Evolutionary conservation across 1,140 invertebrate genomes (phyloP), one percentile per base, ranked within the genome.

Genomic region (Orius laevigatus): DNA sequence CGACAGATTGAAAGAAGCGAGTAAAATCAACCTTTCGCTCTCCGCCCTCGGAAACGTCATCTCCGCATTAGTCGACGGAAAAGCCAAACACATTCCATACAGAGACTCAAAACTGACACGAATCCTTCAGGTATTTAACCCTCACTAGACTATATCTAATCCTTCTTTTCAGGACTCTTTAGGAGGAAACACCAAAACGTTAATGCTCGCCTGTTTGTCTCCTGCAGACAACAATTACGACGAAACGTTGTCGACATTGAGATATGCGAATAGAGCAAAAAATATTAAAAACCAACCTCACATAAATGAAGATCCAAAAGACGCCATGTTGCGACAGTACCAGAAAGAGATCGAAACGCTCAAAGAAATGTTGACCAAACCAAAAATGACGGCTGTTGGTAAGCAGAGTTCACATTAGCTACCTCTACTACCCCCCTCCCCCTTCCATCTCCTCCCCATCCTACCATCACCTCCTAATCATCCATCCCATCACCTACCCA

Each of bases 31-130:
- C 69, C 64, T 95, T n/a, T 92, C 87, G 5, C 65, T 95, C 11
- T 92, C 87, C 9, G 91, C 90, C 1, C 64, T 95, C 35, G 91
- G 90, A 11, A 95, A 95, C 68, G 90, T 95, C 0, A 95, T 95
- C 48, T 92, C 88, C 10, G 88, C 90, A 0, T 64, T 95, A 33
- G 90, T 93, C 0, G 86, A 84, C 63, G 81, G 84, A 1, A 84
- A 91, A 67, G 76, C 81, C n/a, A 77, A 83, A 60, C 88, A 95
- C 60, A 81, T 95, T 49, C 91, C 91, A 1, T 95, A 93, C 61
- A 66, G 88, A 46, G 91, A 95, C 60, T 91, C 87, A n/a, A 95
- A 95, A 65, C 65, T 95, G 1, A 95, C 90, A 0, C 62, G 91
- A 51, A 63, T 95, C 1, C 65, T 95, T 39, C 84, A 92, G 66